Evolutionary conservation across 2,797 vertebrate genomes (phyloP).

Genomic region (Zonotrichia albicollis): DNA sequence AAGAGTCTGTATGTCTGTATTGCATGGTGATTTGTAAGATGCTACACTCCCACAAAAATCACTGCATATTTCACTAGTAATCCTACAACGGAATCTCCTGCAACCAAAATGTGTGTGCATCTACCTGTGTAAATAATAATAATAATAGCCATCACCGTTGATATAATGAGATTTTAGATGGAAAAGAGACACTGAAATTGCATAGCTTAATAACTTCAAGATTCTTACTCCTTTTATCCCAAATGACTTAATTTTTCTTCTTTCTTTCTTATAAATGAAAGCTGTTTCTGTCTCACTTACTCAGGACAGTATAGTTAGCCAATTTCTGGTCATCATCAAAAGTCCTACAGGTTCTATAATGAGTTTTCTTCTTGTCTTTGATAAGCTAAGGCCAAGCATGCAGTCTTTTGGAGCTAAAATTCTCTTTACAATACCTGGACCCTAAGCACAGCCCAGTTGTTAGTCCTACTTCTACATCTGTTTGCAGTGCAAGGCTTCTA

Average conservation of each 20-base stretch:
- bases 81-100: neutral
- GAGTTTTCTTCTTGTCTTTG: neutral
- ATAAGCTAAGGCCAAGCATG: neutral
- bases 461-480: neutral
- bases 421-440: neutral
- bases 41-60: neutral
- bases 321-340: neutral
- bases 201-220: neutral
- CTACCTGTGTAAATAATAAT: neutral
- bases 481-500: neutral
- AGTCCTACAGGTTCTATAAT: neutral
- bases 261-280: neutral
- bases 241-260: neutral
- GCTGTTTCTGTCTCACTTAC: neutral
- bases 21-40: neutral
- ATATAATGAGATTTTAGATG: neutral
- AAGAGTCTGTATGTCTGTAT: neutral
- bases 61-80: neutral
- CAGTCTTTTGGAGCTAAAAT: neutral
- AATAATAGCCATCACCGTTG: neutral
- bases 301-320: neutral
- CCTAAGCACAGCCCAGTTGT: accelerated
- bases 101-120: neutral
- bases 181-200: neutral
- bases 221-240: neutral